phyloP scores from a whole-genome alignment of 1,140 invertebrate species.

The Leptinotarsa defecta region DNA sequence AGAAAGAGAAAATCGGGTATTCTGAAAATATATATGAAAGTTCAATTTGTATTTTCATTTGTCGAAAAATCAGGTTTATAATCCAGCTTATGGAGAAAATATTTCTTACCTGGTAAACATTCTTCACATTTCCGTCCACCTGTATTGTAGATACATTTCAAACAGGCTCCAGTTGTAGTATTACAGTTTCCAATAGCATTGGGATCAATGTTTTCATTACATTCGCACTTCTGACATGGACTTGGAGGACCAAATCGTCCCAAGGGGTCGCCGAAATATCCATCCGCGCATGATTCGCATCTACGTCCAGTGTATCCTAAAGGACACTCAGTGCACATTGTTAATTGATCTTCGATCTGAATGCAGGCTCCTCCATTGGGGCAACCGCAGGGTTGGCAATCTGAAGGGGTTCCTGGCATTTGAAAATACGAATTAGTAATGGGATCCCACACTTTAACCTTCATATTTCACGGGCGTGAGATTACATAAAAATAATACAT shows the following conservation, averaged over 20 bases:
- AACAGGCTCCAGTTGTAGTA: conserved; percentile 89
- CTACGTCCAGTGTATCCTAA: conserved; percentile 86
- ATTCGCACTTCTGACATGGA: conserved; percentile 85
- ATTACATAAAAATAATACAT: too few relatives aligned
- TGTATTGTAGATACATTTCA: conserved; percentile 97
- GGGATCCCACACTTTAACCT: too few relatives aligned
- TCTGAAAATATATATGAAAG: too few relatives aligned
- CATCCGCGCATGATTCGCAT: conserved; percentile 93
- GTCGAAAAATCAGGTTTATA: too few relatives aligned
- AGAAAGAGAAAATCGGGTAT: too few relatives aligned
- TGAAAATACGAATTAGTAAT: conserved; percentile 1
- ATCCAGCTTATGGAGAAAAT: too few relatives aligned
- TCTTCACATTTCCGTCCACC: conserved; percentile 86
- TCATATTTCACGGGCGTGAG: too few relatives aligned
- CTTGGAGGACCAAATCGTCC: conserved; percentile 67
- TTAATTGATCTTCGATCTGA: conserved; percentile 78
- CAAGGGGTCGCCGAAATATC: conserved; percentile 89
- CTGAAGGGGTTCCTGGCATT: conserved; percentile 72
- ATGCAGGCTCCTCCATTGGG: conserved; percentile 92
- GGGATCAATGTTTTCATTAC: conserved; percentile 93
- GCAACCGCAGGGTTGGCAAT: conserved; percentile 93
- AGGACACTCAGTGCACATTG: conserved; percentile 94
- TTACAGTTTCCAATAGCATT: conserved; percentile 95
- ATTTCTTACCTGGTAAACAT: conserved; percentile 76
- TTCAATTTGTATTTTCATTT: too few relatives aligned